Conservation (phyloP, 2,797 vertebrate genomes). For the Molossus molossus region DNA sequence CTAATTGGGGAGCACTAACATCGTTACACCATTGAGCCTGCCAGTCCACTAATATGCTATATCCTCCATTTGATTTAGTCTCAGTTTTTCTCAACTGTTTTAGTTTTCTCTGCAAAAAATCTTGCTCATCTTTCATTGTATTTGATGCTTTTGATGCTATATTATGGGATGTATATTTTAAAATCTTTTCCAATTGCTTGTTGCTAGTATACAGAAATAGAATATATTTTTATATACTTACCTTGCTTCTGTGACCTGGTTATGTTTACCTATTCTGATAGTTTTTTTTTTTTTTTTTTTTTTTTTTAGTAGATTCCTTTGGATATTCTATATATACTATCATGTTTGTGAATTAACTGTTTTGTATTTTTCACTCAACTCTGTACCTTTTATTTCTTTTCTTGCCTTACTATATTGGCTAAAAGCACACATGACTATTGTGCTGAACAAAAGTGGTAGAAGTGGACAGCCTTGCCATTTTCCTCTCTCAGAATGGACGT, state of each 20-base stretch:
- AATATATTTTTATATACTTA: neutral
- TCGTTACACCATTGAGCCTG: neutral
- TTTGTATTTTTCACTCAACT: neutral
- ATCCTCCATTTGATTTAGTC: neutral
- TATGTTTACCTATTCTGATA: neutral
- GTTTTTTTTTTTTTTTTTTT: neutral
- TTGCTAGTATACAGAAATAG: neutral
- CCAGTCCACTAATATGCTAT: neutral
- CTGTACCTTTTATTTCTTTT: neutral
- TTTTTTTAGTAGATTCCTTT: neutral
- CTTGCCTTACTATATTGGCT: neutral
- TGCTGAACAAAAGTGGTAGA: neutral
- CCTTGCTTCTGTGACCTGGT: neutral
- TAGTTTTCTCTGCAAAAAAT: neutral
- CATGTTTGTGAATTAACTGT: neutral
- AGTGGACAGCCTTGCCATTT: neutral
- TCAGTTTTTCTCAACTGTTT: neutral
- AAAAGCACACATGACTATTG: neutral
- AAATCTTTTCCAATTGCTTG: slow-evolving; percentile 31
- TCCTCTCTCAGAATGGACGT: neutral
- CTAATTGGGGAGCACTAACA: too few relatives aligned
- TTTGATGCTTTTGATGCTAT: neutral
- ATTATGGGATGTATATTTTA: neutral
- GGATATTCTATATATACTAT: neutral
- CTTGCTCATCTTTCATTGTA: neutral